These are phyloP conservation scores for Drosophila stalkeri DNA, from an alignment of 2,888 invertebrate genomes.

Conservation along the genomic window DNA sequence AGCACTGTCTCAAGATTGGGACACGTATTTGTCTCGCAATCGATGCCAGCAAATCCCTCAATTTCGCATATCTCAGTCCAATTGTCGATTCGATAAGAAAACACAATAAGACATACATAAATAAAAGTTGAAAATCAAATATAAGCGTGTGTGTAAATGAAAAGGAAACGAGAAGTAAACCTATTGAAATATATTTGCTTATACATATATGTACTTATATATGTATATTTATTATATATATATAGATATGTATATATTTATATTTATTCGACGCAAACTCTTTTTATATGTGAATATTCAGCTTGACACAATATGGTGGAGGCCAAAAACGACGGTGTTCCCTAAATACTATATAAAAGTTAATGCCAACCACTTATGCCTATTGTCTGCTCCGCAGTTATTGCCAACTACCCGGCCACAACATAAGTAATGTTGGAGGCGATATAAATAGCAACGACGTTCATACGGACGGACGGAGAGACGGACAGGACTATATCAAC, in stretches of 20 bases:
- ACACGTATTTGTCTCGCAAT: conserved; percentile 66
- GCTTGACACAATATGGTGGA: conserved; percentile 61
- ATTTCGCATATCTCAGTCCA: conserved; percentile 56
- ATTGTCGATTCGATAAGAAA: conserved; percentile 74
- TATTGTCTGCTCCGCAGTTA: conserved; percentile 42
- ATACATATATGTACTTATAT: conserved; percentile 57
- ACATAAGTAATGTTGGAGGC: too few species aligned
- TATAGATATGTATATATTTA: conserved; percentile 57
- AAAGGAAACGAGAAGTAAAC: conserved; percentile 31
- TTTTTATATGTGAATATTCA: conserved; percentile 72
- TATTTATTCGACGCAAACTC: conserved; percentile 45
- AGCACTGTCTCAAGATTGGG: conserved; percentile 38
- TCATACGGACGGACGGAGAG: too few species aligned
- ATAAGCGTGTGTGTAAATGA: conserved; percentile 1
- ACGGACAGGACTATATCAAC: too few species aligned
- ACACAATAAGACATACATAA: conserved; percentile 40
- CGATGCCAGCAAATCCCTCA: conserved; percentile 61
- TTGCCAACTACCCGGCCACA: too few species aligned
- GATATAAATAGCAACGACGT: too few species aligned
- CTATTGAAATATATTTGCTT: conserved; percentile 67
- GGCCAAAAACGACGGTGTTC: conserved; percentile 26
- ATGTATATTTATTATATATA: conserved; percentile 52
- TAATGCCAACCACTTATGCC: conserved; percentile 64
- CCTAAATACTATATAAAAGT: conserved; percentile 55
- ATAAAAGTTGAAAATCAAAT: conserved; percentile 17